Evolutionary conservation across 2,113 vertebrate genomes (phyloP), one percentile per base, ranked within the genome.

Genomic region (Phoenicopterus ruber): DNA sequence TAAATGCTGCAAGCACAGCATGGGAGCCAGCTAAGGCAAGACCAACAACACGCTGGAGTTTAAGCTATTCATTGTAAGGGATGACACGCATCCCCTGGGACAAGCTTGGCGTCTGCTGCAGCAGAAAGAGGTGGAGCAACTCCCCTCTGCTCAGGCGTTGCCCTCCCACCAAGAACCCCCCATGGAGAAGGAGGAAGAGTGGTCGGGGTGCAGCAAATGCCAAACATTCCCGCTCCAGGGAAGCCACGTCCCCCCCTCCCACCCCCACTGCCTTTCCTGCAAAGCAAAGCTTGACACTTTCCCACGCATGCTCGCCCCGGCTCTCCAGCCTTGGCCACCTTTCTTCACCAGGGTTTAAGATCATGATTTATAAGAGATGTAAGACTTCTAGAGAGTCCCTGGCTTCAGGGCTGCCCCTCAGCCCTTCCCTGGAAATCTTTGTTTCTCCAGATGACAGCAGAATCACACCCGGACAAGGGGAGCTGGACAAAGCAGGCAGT

Each of bases 121-220:
- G 78, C 57, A 82, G 65, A 58, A 88, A 80, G 84, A 93, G 61
- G 57, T 61, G 66, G 94, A 96, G 96, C 81, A 91, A 94, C 67
- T 86, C 94, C 46, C n/a, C 85, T 85, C 91, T 69, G 58, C 54
- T 87, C 69, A 72, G 57, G 40, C 72, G 0, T 65, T 87, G 86
- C 89, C 90, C 93, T 94, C 86, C 93, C 73, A 94, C 93, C 20
- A 93, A 88, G 89, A 90, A 91, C 89, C 84, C 88, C 94, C 94
- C 82, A 59, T 31, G 17, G 78, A 95, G 91, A 94, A 89, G 34
- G 50, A 93, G 89, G 94, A 95, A 95, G 94, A 95, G 84, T 47
- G 31, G 61, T 86, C 16, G 11, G 94, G 93, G 89, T 94, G 86
- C 63, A 96, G 77, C 88, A 91, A 93, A 96, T 94, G 82, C 91